Base-by-base conservation (phyloP, 2,888 invertebrate genomes). In the Subacronicta megacephala region DNA sequence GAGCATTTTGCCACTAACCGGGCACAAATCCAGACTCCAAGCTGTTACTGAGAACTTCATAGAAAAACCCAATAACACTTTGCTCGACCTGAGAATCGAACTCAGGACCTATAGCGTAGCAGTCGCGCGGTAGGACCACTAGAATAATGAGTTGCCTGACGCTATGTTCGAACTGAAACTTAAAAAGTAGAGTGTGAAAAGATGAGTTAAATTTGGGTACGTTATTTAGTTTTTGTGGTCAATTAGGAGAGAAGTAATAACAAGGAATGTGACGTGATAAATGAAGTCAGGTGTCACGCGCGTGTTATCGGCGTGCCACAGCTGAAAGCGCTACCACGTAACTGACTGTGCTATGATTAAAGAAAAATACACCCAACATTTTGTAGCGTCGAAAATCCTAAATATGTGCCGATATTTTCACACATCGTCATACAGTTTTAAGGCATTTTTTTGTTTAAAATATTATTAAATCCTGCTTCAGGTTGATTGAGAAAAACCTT, bases 301-400 rank as follows among this genome's bases (percentile, higher is more conserved):
- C 57, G 64, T 64, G 66, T 75, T 81, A 81, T 81, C 78, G 72
- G 69, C 52, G 49, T 33, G 66, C 60, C 78, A 68, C 84, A 84
- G 83, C 76, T 79, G 74, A 59, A 23, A 47, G 47, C 46, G 38
- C 33, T 26, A 9, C 49, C 23, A 17, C 26, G 71, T 50, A 49
- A 58, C n/a, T n/a, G 58, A 61, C 55, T 57, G 45, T 50, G 46
- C 50, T 38, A 54, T 65, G 66, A 70, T 70, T 70, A 70, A 74
- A 70, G 62, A 62, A 72, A 72, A 70, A 70, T 69, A 58, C 47
- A 10, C 10, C 38, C 20, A 49, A 49, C 61, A 52, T 53, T 64
- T 17, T 43, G 35, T 54, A 13, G 15, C 46, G 17, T 4, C 16
- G 13, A 15, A 46, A 57, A 40, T 40, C 42, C 38, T 43, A 33